Conservation (phyloP, 1,140 invertebrate genomes). For the Drosophila sproati region DNA sequence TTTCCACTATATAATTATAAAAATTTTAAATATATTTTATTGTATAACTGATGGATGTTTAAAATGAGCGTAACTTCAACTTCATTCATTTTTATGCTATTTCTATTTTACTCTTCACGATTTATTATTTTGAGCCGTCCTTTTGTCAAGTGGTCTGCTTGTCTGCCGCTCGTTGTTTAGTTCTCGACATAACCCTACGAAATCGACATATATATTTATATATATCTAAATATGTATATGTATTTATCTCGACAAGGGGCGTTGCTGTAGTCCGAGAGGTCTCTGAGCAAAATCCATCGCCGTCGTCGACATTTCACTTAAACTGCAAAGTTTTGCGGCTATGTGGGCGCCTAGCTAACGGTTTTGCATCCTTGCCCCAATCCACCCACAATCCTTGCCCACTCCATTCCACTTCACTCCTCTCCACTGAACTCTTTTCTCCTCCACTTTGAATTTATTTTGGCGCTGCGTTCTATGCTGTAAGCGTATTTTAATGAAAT, state of each 20-base stretch:
- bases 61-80: too few species aligned
- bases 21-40: too few species aligned
- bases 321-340: conserved; percentile 73
- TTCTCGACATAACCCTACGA: conserved; percentile 1
- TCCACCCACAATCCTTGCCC: conserved; percentile 1
- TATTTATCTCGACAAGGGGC: conserved; percentile 26
- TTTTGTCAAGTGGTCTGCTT: not conserved
- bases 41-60: too few species aligned
- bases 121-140: conserved; percentile 8
- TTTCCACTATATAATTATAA: too few species aligned
- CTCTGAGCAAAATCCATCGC: conserved; percentile 36
- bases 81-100: not conserved
- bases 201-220: conserved; percentile 15
- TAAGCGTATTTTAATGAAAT: conserved; percentile 83
- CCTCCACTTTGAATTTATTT: conserved; percentile 35
- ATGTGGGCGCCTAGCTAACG: conserved; percentile 27
- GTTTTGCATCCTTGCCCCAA: conserved; percentile 27
- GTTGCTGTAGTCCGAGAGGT: conserved; percentile 38
- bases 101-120: conserved; percentile 7
- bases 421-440: conserved; percentile 5
- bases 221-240: conserved; percentile 25
- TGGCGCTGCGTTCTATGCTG: conserved; percentile 68
- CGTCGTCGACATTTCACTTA: conserved; percentile 57
- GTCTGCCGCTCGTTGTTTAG: conserved; percentile 18
- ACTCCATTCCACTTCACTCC: not conserved